Evolutionary conservation across 2,888 invertebrate species (phyloP), one percentile per base, ranked within the genome.

Genomic region (Pristionchus fissidentatus): DNA sequence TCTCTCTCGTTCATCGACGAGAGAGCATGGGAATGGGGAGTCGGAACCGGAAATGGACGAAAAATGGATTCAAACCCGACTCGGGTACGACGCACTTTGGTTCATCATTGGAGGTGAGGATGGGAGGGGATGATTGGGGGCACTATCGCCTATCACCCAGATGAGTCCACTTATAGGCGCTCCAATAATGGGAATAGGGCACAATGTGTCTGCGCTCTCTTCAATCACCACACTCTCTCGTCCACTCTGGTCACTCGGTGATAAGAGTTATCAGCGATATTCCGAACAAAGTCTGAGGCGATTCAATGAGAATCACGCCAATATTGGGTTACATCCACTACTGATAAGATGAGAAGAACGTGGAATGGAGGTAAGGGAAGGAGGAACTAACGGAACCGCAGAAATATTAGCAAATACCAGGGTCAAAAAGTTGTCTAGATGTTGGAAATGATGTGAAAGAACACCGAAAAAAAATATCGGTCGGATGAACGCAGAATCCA

Each of bases 251-350:
- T 26, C 3, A 3, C 0, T 3, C 5, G 38, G 15, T 38, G 66
- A 66, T 38, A 38, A 22, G 22, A 38, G n/a, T 70, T 70, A 70
- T 70, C 70, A 70, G 0, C 15, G 38, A 66, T 70, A 41, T 70
- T 41, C 26, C 70, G 70, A 70, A 70, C 70, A 70, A 70, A 70
- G 70, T 70, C n/a, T 62, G 57, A 13, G 60, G 19, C 38, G 62
- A 22, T 15, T 7, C 32, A 41, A 66, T 35, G 66, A 7, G 66
- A 35, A 70, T 70, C 62, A 26, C 41, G 43, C 43, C n/a, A n/a
- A n/a, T n/a, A n/a, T n/a, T n/a, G n/a, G 38, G 43, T 70, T 70
- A 70, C 70, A 70, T 38, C 35, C n/a, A 19, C 2, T n/a, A 4
- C 55, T 55, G 41, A 70, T 70, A 43, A 41, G 26, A 26, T 26